Evolutionary conservation across 2,797 vertebrate genomes (phyloP), one percentile per base, ranked within the genome.

Genomic region (Anabas testudineus): DNA sequence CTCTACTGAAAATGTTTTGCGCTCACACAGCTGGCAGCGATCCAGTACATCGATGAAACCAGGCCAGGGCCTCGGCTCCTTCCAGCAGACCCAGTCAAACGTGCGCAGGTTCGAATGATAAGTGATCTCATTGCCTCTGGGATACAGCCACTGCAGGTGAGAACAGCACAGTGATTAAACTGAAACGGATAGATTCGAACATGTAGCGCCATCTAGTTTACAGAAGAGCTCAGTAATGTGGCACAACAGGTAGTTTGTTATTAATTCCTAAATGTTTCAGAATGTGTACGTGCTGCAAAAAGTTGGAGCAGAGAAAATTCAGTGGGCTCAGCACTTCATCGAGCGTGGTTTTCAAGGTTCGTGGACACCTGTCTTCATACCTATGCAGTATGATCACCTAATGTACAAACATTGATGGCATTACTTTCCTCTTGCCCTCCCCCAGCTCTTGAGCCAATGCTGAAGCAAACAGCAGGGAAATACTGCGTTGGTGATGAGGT

Each of bases 31-130:
- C 90, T 99, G 82, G 96, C 98, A 59, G 96, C 99, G 83, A 95
- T 99, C 63, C 95, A 99, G 83, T 99, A 99, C 85, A 88, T 99
- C 7, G 97, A 99, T 41, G 98, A 99, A 80, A 99, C 96, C 15
- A 92, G 83, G 48, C 95, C 96, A 5, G 92, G 85, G 8, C 95
- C 95, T 2, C 90, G 68, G 2, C 94, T 99, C 30, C 93, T 99
- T 18, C 98, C 98, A 2, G 83, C 82, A 24, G 96, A 99, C 86
- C 94, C 91, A 0, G 94, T 96, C 91, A 95, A 93, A 67, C 95
- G 94, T 45, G 97, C 95, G n/a, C 93, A 93, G 26, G 97, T 95
- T 61, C 95, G 97, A 74, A 96, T 97, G 94, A 96, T 99, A 0
- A 95, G 95, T 0, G 95, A 99, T 71, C 73, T 95, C 72, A 96